A percentile compares a stretch with the other conserved stretches of the same genome.
phyloP scores from a whole-genome alignment of 2,113 vertebrate genomes.

The Leptobrachium leishanense region DNA sequence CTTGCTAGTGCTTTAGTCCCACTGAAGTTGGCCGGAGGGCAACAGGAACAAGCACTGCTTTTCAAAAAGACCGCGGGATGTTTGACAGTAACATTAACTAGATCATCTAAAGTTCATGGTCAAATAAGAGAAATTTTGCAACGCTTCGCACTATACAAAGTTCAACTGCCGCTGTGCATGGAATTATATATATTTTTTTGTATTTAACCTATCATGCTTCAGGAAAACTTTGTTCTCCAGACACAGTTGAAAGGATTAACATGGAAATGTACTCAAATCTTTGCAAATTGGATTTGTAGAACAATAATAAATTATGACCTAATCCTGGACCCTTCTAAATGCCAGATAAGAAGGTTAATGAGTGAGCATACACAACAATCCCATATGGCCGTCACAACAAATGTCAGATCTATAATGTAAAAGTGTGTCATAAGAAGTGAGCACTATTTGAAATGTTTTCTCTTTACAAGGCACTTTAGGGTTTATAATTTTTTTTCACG shows the following conservation, averaged over 20 bases:
- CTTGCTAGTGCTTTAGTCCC: conserved; percentile 71
- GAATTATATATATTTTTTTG: conserved; percentile 59
- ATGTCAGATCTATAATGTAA: too few species aligned
- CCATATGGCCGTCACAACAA: too few species aligned
- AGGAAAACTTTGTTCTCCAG: background rate
- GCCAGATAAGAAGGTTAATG: too few species aligned
- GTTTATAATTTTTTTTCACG: too few species aligned
- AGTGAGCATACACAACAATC: too few species aligned
- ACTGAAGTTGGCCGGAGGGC: conserved; percentile 81
- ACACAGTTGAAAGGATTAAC: background rate
- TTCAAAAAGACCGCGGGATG: conserved; percentile 80
- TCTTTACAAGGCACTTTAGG: too few species aligned
- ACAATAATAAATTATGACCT: too few species aligned
- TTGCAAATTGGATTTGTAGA: too few species aligned
- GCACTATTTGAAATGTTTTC: too few species aligned
- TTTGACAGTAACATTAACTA: conserved; percentile 86
- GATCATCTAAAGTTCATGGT: conserved; percentile 85
- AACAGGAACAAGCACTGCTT: conserved; percentile 78
- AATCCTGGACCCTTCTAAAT: too few species aligned
- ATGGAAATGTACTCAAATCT: too few species aligned
- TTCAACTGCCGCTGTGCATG: conserved; percentile 60
- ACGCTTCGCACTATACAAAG: conserved; percentile 69
- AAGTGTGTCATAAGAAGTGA: too few species aligned
- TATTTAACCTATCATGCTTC: conserved; percentile 18
- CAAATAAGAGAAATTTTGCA: conserved; percentile 72